Conservation (phyloP, 1,140 invertebrate genomes). For the Plutomurus gul region DNA sequence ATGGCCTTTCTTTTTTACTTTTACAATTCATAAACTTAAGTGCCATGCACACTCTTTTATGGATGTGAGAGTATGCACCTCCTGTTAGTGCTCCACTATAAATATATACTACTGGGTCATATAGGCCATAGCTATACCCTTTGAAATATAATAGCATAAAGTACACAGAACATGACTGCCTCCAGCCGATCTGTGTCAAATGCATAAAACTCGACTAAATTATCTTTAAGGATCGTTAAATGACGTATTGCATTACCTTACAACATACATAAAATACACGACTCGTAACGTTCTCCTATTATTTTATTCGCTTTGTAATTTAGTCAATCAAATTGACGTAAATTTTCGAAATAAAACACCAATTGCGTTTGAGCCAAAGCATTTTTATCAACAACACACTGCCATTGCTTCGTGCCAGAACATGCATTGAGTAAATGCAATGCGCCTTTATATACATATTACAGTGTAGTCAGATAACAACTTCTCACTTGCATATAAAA, state of each 20-base stretch:
- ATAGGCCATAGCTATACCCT: too few species aligned
- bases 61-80: not conserved
- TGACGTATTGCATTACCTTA: not conserved
- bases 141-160: too few species aligned
- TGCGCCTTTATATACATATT: too few species aligned
- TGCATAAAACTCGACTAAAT: not conserved
- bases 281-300: not conserved
- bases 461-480: too few species aligned
- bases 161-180: too few species aligned
- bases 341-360: not conserved
- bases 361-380: not conserved
- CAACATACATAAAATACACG: not conserved
- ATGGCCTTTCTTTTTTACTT: conserved; percentile 3
- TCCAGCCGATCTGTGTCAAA: too few species aligned
- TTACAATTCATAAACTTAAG: conserved; percentile 19
- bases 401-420: too few species aligned
- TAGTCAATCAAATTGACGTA: not conserved
- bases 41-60: not conserved
- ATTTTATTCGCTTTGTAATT: not conserved
- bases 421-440: too few species aligned
- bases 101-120: too few species aligned
- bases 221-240: too few species aligned
- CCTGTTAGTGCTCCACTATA: not conserved
- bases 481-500: too few species aligned
- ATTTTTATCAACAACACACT: too few species aligned